Conservation (phyloP, 2,113 vertebrate species). For the Rattus rattus region DNA sequence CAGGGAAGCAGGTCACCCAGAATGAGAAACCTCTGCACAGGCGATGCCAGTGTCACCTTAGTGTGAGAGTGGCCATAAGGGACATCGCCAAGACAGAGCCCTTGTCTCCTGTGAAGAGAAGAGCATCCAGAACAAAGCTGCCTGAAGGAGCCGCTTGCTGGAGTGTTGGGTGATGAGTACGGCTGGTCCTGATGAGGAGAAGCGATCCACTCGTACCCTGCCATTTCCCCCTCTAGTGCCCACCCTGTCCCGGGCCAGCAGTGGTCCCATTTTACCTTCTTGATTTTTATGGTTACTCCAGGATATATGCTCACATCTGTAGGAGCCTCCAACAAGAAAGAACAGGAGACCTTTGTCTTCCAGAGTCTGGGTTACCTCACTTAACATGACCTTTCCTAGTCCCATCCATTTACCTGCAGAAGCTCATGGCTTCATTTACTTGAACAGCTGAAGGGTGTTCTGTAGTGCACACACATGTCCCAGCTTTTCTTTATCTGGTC, state of each 20-base stretch:
- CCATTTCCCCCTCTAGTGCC: not conserved
- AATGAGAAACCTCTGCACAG: not conserved
- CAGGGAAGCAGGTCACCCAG: not conserved
- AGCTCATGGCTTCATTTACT: not conserved
- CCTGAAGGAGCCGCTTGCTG: not conserved
- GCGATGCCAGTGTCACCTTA: not conserved
- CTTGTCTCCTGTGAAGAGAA: not conserved
- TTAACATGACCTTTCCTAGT: not conserved
- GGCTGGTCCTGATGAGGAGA: not conserved
- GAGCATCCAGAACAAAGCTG: not conserved
- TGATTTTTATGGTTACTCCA: not conserved
- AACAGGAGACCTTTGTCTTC: not conserved
- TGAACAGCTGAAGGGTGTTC: not conserved
- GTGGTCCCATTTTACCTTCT: not conserved
- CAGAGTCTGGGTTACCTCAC: not conserved
- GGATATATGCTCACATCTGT: not conserved
- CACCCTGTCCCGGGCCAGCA: not conserved
- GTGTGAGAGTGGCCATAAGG: not conserved
- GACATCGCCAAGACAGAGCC: fast-evolving
- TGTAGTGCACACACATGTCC: not conserved
- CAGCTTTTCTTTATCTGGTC: not conserved
- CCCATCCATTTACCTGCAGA: not conserved
- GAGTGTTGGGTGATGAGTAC: not conserved
- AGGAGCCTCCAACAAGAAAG: not conserved
- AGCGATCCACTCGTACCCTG: not conserved